Evolutionary conservation across 2,113 vertebrate species (phyloP), one percentile per base, ranked within the genome.

Genomic region (Otolemur garnettii): DNA sequence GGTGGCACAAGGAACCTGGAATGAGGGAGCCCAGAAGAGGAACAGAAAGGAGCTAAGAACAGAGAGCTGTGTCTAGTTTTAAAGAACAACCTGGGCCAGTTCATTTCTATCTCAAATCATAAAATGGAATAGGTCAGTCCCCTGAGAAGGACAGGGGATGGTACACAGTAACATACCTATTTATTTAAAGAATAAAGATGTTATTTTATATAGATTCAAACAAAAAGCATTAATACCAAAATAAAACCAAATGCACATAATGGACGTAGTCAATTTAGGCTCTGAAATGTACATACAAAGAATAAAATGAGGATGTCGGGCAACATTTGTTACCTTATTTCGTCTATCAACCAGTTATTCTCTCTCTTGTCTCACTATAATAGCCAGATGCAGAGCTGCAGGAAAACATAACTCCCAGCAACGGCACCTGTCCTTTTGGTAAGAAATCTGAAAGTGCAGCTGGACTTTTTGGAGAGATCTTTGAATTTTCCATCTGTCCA

Each of bases 401-500:
- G 60, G 91, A 86, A 95, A 91, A 68, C 1, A 1, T 19, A 35
- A 86, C 91, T 88, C 53, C 71, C 64, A 95, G 90, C 60, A 59
- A 81, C 4, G 45, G 55, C 62, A 74, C 50, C 9, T 92, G 77
- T 74, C 53, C 45, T 86, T 64, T 26, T 45, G 26, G 62, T 79
- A 18, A 93, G 35, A 17, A 19, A 50, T 60, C 88, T 38, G n/a
- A 59, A 96, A 83, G 3, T 50, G 30, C 45, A 89, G 45, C n/a
- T 88, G 50, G 17, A 55, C 53, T 86, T 94, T 90, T 60, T 91
- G 71, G 22, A 75, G 53, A 91, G 18, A 68, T 78, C 69, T 93
- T 79, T 92, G 71, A 80, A 77, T 95, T 77, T 94, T 93, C 87
- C 87, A 96, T 71, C 57, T 87, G 68, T 35, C 21, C 53, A 85